These are phyloP conservation scores for Chinchilla lanigera DNA, from an alignment of 2,113 vertebrate genomes.

Conservation along the genomic window DNA sequence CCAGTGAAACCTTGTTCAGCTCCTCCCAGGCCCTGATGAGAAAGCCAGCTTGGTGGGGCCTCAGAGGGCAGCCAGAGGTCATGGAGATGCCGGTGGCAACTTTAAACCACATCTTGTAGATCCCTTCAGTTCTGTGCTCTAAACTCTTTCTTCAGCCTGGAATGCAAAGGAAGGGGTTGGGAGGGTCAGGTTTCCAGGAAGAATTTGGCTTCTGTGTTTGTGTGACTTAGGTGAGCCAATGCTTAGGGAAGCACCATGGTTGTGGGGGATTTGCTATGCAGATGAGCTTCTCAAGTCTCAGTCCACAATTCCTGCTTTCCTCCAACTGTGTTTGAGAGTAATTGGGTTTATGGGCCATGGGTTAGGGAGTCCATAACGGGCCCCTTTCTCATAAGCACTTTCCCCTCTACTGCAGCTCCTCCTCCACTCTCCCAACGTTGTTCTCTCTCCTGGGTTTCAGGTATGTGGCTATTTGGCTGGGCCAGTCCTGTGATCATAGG, in stretches of 20 bases:
- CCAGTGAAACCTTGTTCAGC: not conserved
- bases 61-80: slow-evolving; percentile 59
- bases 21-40: slow-evolving; percentile 49
- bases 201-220: slow-evolving; percentile 42
- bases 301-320: slow-evolving; percentile 49
- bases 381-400: slow-evolving; percentile 7
- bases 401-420: not conserved
- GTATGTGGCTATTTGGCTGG: slow-evolving; percentile 62
- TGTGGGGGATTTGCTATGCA: not conserved
- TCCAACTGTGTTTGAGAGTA: slow-evolving; percentile 1
- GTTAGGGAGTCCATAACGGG: slow-evolving; percentile 36
- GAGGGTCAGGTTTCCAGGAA: slow-evolving; percentile 67
- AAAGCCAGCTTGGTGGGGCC: slow-evolving; percentile 72
- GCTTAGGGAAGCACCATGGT: not conserved
- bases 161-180: slow-evolving; percentile 55
- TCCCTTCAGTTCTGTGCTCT: slow-evolving; percentile 29
- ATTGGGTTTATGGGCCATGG: slow-evolving; percentile 62
- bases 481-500: slow-evolving; percentile 68
- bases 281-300: slow-evolving; percentile 40
- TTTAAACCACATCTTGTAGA: slow-evolving; percentile 53
- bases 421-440: not conserved
- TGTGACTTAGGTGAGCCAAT: slow-evolving; percentile 33
- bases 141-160: slow-evolving; percentile 47
- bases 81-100: not conserved
- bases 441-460: slow-evolving; percentile 41